Conservation (phyloP, 2,888 invertebrate genomes). For the Nemapogon koenigi region DNA sequence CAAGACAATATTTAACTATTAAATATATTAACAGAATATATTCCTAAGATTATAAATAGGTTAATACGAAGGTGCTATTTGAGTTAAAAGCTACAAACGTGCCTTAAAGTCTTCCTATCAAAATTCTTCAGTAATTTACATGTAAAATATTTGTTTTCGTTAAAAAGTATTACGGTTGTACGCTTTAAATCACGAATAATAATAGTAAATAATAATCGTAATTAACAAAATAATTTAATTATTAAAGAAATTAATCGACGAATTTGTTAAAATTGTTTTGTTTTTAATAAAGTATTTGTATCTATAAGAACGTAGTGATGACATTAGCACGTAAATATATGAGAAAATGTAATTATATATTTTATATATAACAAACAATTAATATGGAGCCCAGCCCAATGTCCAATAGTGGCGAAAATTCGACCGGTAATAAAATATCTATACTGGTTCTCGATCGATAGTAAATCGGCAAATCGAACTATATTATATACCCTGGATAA, state of each 20-base stretch:
- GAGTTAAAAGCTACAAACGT: slow-evolving; percentile 21
- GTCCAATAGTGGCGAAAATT: too few relatives aligned
- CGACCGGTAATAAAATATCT: too few relatives aligned
- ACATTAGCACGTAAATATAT: too few relatives aligned
- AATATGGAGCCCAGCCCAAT: too few relatives aligned
- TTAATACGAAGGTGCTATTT: slow-evolving; percentile 19
- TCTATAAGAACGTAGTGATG: too few relatives aligned
- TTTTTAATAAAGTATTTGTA: slow-evolving; percentile 18
- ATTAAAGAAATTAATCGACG: slow-evolving; percentile 15
- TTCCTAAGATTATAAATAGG: slow-evolving; percentile 13
- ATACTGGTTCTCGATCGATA: too few relatives aligned
- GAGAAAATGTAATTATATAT: too few relatives aligned
- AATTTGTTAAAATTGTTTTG: slow-evolving; percentile 29
- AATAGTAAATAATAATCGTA: not conserved
- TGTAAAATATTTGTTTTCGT: too few relatives aligned
- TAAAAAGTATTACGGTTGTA: slow-evolving; percentile 54
- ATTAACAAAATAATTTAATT: not conserved
- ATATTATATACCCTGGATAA: too few relatives aligned
- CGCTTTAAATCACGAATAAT: slow-evolving; percentile 42
- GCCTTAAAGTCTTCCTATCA: slow-evolving; percentile 49
- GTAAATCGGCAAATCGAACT: too few relatives aligned
- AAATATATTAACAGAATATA: slow-evolving; percentile 3
- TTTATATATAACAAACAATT: too few relatives aligned
- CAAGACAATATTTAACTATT: slow-evolving; percentile 1
- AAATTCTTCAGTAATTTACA: slow-evolving; percentile 25